Conservation (phyloP, 2,797 vertebrate species). For the Melanotaenia pygmaea region DNA sequence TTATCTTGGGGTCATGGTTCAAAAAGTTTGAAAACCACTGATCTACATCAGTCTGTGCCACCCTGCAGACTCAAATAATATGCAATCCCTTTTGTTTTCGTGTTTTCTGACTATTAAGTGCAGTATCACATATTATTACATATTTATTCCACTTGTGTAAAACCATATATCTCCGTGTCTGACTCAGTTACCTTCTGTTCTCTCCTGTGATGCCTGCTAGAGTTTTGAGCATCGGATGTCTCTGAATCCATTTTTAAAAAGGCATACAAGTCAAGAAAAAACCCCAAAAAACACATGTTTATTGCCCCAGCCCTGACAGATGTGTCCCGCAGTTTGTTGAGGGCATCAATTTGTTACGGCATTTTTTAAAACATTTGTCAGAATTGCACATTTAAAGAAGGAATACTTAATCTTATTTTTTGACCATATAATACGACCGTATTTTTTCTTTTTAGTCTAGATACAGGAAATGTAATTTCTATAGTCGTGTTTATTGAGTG, state of each 20-base stretch:
- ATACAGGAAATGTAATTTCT: too few species aligned
- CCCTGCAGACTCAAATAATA: not conserved
- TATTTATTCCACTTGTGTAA: constrained; percentile 15
- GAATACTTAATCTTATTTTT: not conserved
- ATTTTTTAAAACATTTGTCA: not conserved
- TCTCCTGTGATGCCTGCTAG: not conserved
- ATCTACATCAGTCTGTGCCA: not conserved
- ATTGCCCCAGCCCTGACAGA: constrained; percentile 17
- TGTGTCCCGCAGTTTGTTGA: constrained; percentile 32
- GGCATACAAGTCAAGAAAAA: not conserved
- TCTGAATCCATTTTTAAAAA: not conserved
- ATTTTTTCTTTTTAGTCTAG: too few species aligned
- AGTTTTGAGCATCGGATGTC: not conserved
- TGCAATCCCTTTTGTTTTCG: not conserved
- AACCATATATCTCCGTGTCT: not conserved
- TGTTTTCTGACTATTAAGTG: not conserved
- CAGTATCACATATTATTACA: not conserved
- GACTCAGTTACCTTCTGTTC: constrained; percentile 34
- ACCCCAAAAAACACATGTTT: not conserved
- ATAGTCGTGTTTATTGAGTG: not conserved
- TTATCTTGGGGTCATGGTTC: too few species aligned
- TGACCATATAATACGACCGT: not conserved
- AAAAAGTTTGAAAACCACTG: too few species aligned
- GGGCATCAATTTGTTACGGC: too few species aligned
- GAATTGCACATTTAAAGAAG: not conserved